These are phyloP conservation scores for Muraenolepis orangiensis DNA, from an alignment of 2,797 vertebrate species.

Conservation along the genomic window DNA sequence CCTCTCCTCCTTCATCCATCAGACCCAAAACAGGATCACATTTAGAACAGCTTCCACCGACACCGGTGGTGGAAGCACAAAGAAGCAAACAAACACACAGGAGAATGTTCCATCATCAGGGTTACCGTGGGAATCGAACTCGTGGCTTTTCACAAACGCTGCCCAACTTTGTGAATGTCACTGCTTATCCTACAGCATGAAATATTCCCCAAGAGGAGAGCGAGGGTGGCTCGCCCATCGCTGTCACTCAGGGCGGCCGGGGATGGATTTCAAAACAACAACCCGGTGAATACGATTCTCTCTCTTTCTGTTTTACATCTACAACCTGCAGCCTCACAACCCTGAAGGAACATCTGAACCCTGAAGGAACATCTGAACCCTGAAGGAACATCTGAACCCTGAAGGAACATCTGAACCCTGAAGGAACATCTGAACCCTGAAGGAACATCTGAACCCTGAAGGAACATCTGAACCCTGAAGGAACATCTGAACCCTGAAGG, in stretches of 20 bases:
- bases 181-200: neutral
- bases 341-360: neutral
- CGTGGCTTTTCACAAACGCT: constrained; percentile 21
- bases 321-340: neutral
- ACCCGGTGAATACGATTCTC: neutral
- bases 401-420: neutral
- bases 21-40: constrained; percentile 36
- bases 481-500: neutral
- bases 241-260: neutral
- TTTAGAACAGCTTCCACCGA: constrained; percentile 31
- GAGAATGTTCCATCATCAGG: neutral
- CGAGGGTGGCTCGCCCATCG: neutral
- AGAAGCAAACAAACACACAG: neutral
- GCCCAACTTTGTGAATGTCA: constrained; percentile 11
- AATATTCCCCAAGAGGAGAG: constrained; percentile 12
- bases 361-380: neutral
- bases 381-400: neutral
- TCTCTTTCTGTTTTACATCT: neutral
- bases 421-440: neutral
- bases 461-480: neutral
- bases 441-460: neutral
- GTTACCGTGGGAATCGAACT: neutral
- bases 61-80: neutral
- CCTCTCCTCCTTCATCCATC: constrained; percentile 47
- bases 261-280: neutral